Conservation (phyloP, 2,797 vertebrate species). For the Anabas testudineus region DNA sequence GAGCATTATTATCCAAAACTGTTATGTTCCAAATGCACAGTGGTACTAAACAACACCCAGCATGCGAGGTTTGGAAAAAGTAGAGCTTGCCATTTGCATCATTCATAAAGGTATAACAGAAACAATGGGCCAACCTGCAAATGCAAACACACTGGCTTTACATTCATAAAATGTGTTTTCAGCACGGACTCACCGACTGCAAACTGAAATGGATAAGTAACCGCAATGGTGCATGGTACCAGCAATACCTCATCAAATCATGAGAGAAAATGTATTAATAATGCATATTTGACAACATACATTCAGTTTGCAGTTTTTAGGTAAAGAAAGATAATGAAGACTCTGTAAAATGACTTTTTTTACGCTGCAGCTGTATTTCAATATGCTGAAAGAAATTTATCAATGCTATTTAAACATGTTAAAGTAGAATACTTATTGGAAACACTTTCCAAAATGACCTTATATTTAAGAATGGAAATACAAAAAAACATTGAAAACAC, state of each 20-base stretch:
- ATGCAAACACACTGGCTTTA: not conserved
- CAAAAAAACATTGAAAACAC: not conserved
- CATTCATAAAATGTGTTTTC: slow-evolving; percentile 20
- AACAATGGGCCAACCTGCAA: slow-evolving; percentile 7
- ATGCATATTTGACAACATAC: not conserved
- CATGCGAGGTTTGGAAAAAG: not conserved
- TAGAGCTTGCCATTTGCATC: slow-evolving; percentile 28
- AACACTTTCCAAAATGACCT: not conserved
- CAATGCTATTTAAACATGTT: not conserved
- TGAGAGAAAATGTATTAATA: not conserved
- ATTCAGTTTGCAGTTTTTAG: not conserved
- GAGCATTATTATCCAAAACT: slow-evolving; percentile 23
- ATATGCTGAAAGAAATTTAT: not conserved
- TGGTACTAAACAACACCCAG: slow-evolving; percentile 3
- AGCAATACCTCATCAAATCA: slow-evolving; percentile 8
- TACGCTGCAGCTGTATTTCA: not conserved
- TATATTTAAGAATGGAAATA: not conserved
- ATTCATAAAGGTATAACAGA: slow-evolving; percentile 38
- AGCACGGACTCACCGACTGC: slow-evolving; percentile 32
- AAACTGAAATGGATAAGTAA: slow-evolving; percentile 5
- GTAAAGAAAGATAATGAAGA: no score
- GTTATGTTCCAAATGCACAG: slow-evolving; percentile 14
- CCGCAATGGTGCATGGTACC: not conserved
- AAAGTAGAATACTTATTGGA: not conserved
- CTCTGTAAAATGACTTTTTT: not conserved